These are phyloP conservation scores for Pomatostomus ruficeps DNA, from an alignment of 2,113 vertebrate species.

Conservation along the genomic window DNA sequence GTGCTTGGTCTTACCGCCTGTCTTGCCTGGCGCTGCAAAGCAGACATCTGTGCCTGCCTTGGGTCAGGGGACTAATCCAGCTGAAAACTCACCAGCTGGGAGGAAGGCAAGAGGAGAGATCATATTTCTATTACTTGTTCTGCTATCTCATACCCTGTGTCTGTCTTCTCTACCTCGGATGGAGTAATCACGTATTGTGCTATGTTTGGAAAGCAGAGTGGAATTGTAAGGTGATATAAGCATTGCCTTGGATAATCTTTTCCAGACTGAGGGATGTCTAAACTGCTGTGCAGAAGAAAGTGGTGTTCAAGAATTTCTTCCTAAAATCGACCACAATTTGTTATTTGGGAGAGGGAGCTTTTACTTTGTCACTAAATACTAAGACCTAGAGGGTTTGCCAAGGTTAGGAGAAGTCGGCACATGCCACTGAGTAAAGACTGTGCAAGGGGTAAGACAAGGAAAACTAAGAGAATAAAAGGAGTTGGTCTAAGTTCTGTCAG, in stretches of 20 bases:
- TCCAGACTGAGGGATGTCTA: neutral
- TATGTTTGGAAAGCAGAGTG: constrained; percentile 34
- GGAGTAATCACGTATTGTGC: neutral
- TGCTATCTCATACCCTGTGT: constrained; percentile 7
- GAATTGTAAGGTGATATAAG: constrained; percentile 33
- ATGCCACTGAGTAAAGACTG: neutral
- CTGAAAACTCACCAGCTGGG: neutral
- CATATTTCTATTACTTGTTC: constrained; percentile 4
- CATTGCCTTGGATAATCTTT: neutral
- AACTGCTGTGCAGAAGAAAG: neutral
- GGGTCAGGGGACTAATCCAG: neutral
- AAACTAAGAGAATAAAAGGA: neutral
- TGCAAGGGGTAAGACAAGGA: neutral
- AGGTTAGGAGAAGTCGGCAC: neutral
- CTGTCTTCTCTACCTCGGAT: constrained; percentile 30
- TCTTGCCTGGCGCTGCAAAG: neutral
- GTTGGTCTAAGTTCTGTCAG: neutral
- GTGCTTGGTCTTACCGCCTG: neutral
- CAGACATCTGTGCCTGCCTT: neutral
- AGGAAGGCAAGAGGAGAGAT: neutral
- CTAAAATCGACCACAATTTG: neutral
- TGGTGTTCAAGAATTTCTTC: rapidly evolving
- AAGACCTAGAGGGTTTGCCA: neutral
- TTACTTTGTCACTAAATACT: neutral
- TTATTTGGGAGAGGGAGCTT: neutral